Evolutionary conservation across 1,140 invertebrate genomes (phyloP), one percentile per base, ranked within the genome.

Genomic region (Dysdera silvatica): DNA sequence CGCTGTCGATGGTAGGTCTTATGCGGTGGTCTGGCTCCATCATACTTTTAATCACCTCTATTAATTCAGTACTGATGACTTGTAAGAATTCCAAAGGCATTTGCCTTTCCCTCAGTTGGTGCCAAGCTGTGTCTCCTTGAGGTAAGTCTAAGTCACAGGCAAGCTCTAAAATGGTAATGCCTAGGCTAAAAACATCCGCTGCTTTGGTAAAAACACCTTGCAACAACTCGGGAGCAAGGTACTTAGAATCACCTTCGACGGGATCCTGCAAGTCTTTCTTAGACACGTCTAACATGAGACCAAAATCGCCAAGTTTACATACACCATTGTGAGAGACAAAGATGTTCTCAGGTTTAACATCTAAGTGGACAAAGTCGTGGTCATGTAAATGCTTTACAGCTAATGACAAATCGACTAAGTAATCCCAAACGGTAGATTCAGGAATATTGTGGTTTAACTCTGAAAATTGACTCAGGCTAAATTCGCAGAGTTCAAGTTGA

Each of bases 311-410:
- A 26, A 88, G 73, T 72, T 88, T 88, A 70, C 83, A 87, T 1
- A 79, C 62, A 61, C 77, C 61, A 58, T 69, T 40, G 78, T 79
- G 66, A 37, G 81, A 79, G 35, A 82, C 75, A 65, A 87, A 81
- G 48, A 88, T 87, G 75, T 88, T 88, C 26, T 85, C 86, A 55
- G 86, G 82, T 75, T 88, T 88, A 26, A 88, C 85, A 72, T 88
- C 87, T 73, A 87, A 78, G 72, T 88, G 87, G 37, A 87, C 79
- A 33, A 87, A 74, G 73, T 85, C 79, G 43, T 81, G 76, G 57
- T 82, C 79, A 74, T 87, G 85, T 14, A 87, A 75, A 68, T 85
- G 83, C 70, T 85, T 81, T 0, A 86, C 69, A 32, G 83, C 85
- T 74, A 76, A 73, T 14, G 80, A 67, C 23, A 83, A 70, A 72